Conservation (phyloP, 2,888 invertebrate genomes). For the Petrolisthes cinctipes region DNA sequence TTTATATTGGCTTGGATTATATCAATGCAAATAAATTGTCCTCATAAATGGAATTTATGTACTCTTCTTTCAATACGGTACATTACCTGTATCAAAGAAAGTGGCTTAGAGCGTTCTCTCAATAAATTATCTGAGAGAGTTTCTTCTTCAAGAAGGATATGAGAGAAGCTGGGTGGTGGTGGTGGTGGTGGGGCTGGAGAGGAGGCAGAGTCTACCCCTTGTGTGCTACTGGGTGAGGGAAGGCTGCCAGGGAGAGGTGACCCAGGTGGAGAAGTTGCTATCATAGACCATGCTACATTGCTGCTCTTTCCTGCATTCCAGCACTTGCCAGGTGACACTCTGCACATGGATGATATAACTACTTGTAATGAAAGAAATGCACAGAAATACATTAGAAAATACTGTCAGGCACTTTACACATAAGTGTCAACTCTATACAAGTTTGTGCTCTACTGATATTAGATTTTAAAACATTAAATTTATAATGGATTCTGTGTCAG, state of each 20-base stretch:
- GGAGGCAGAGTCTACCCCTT: too few species aligned
- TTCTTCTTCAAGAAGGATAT: slow-evolving; percentile 44
- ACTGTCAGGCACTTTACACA: too few species aligned
- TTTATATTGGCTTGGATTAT: not conserved
- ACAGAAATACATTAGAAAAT: too few species aligned
- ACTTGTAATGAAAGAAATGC: too few species aligned
- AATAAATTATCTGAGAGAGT: slow-evolving; percentile 38
- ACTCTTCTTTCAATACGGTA: not conserved
- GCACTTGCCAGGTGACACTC: not conserved
- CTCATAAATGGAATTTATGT: not conserved
- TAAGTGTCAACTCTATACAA: too few species aligned
- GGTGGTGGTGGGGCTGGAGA: not conserved
- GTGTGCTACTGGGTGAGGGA: not conserved
- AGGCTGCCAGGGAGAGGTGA: not conserved
- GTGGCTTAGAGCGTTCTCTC: slow-evolving; percentile 39
- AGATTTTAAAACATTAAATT: too few species aligned
- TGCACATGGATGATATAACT: too few species aligned
- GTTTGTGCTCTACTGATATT: too few species aligned
- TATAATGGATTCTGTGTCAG: too few species aligned
- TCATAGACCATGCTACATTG: slow-evolving; percentile 23
- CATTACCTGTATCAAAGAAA: slow-evolving; percentile 44
- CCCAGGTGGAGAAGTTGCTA: slow-evolving; percentile 25
- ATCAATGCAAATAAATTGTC: not conserved
- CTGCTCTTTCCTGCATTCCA: not conserved
- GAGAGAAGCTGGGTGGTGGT: slow-evolving; percentile 29